Evolutionary conservation across 1,140 invertebrate species (phyloP).

Genomic region (Procambarus virginalis): DNA sequence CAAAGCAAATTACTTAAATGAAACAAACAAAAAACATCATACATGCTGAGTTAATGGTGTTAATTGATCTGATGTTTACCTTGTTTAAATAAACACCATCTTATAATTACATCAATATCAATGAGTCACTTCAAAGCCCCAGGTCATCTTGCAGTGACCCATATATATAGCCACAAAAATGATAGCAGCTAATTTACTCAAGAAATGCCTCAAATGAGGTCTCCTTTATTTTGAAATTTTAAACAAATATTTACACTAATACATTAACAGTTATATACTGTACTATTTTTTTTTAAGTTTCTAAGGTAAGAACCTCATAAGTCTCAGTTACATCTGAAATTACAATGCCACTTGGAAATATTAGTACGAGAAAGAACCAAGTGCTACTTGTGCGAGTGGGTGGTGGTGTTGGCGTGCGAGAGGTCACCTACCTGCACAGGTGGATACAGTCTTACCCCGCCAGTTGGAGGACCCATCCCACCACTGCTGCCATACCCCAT

Average conservation of each 20-base stretch:
- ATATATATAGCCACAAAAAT: too few species aligned
- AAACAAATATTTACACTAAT: background rate
- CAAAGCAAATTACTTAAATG: background rate
- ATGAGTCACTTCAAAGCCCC: background rate
- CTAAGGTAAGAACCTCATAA: background rate
- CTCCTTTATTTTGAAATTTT: too few species aligned
- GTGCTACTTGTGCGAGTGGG: conserved; percentile 26
- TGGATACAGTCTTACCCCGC: conserved; percentile 79
- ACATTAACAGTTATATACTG: background rate
- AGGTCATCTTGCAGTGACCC: too few species aligned
- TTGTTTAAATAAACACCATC: background rate
- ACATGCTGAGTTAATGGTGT: background rate
- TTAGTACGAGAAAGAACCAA: conserved; percentile 9
- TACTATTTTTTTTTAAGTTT: background rate
- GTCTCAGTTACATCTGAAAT: background rate
- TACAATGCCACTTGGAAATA: conserved; percentile 18
- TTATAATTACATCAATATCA: background rate
- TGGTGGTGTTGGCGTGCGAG: conserved; percentile 36
- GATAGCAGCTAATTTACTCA: too few species aligned
- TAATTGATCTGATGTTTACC: background rate
- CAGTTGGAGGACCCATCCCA: conserved; percentile 75
- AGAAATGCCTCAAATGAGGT: too few species aligned
- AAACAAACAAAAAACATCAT: background rate
- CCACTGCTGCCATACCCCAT: conserved; percentile 80
- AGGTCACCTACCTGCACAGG: conserved; percentile 78